Evolutionary conservation across 2,113 vertebrate species (phyloP), one percentile per base, ranked within the genome.

Genomic region (Callospermophilus lateralis): DNA sequence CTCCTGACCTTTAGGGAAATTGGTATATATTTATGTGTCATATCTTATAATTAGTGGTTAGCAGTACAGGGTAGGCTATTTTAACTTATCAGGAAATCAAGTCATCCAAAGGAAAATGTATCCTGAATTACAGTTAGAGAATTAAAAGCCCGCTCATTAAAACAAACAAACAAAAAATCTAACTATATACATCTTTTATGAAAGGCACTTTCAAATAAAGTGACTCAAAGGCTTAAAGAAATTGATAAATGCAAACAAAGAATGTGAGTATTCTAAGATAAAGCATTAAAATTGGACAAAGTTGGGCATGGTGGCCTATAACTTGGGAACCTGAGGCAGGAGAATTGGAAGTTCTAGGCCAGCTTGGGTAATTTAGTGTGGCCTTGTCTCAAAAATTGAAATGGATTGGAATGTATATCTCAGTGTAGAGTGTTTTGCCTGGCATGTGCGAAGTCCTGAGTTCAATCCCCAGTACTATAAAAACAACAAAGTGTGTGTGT

Each of bases 191-290:
- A 39, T 92, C 24, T 70, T 96, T 73, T 63, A 19, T 88, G 67
- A 91, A 93, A 80, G 39, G 77, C 34, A 45, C 61, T 74, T 89
- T 85, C 58, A 77, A 76, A 39, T 87, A 37, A 90, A 93, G 65
- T 91, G 68, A 76, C 81, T 51, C 37, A 83, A 45, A 86, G 42
- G 13, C 88, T 85, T 81, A 61, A 65, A 73, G 83, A 74, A 67
- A 87, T 30, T 73, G 68, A 83, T 78, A 74, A 89, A 34, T 55
- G 42, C 19, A 85, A 61, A 76, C 70, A 67, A 34, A 78, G 26
- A 81, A 53, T 34, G 6, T 55, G 22, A 63, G 34, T 48, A 20
- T 72, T 74, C 55, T 51, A 65, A 80, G 30, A 88, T 55, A 89
- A 67, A 91, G 42, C 51, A 73, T 77, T 77, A 86, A 76, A 77